Percentiles rank a stretch among this genome's conserved stretches.
Evolutionary conservation across 2,888 invertebrate species (phyloP).

Genomic region (Proisotoma minuta): DNA sequence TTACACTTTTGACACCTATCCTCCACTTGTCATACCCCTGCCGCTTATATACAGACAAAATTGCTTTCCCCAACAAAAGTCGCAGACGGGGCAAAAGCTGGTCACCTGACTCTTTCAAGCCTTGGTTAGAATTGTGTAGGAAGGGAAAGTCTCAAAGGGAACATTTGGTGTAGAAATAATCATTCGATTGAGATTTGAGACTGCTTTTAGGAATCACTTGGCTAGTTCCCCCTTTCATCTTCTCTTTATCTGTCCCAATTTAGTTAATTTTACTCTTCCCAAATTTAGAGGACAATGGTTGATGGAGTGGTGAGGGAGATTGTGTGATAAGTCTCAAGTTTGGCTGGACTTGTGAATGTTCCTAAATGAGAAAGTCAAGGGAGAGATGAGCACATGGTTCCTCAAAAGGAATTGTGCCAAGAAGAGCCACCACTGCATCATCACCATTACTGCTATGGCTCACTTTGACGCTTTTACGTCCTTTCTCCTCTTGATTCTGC

Average conservation of each 20-base stretch:
- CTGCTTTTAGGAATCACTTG: neutral
- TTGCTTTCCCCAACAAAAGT: too few species aligned
- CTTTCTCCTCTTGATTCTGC: slow-evolving; percentile 27
- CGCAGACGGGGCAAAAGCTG: too few species aligned
- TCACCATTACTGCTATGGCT: neutral
- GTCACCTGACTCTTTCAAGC: too few species aligned
- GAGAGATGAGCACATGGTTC: too few species aligned
- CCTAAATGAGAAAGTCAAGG: neutral
- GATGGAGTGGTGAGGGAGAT: neutral
- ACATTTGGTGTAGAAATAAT: neutral
- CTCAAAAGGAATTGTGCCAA: neutral
- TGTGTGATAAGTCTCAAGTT: neutral
- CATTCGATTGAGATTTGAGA: neutral
- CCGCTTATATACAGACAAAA: too few species aligned
- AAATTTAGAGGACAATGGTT: neutral
- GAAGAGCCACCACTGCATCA: neutral
- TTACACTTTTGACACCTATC: too few species aligned
- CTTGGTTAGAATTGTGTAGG: too few species aligned
- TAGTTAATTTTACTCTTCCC: neutral
- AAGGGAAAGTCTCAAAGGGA: neutral
- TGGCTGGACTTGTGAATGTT: neutral
- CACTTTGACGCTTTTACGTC: slow-evolving; percentile 21
- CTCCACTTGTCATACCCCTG: too few species aligned
- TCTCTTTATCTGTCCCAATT: neutral
- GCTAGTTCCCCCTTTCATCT: neutral